Conservation (phyloP, 2,797 vertebrate genomes). For the Galagoides demidoff region DNA sequence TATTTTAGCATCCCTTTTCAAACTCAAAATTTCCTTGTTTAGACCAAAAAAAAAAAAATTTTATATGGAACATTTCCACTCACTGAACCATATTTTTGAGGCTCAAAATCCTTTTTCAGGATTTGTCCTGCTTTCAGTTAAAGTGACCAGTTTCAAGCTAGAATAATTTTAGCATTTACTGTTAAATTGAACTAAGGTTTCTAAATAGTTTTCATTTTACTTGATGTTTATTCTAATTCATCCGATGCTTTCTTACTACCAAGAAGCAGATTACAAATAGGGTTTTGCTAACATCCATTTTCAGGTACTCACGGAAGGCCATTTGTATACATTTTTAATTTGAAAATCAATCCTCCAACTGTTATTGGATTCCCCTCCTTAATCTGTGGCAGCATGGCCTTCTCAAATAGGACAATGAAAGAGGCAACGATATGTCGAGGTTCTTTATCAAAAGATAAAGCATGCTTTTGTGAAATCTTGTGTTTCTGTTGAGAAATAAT, state of each 20-base stretch:
- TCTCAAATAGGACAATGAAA: neutral
- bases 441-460: neutral
- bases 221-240: neutral
- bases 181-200: neutral
- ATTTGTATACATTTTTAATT: neutral
- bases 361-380: accelerated
- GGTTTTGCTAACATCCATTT: accelerated
- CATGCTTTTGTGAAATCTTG: no score
- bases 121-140: neutral
- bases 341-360: neutral
- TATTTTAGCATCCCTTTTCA: neutral
- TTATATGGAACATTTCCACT: neutral
- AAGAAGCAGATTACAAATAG: neutral
- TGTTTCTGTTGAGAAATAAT: neutral
- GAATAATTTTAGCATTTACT: neutral
- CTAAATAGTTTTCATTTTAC: neutral
- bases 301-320: neutral
- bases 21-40: neutral
- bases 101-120: neutral
- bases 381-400: neutral
- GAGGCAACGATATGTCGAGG: accelerated
- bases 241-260: no score
- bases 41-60: neutral
- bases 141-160: neutral
- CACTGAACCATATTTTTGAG: neutral